Evolutionary conservation across 92 coral and sea anemone species (phyloP).

Genomic region (Blastomussa wellsi): DNA sequence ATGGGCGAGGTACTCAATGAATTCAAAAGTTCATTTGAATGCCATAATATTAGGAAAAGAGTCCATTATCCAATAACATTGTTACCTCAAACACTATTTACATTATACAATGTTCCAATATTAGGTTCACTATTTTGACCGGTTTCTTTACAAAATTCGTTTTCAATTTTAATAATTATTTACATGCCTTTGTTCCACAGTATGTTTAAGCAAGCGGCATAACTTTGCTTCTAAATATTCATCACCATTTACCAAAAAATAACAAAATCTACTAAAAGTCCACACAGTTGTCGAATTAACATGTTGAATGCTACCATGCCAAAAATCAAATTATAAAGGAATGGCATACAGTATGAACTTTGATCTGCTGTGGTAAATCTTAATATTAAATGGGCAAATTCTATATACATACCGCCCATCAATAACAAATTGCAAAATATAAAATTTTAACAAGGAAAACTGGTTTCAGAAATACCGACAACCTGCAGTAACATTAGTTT

Average conservation of each 20-base stretch:
- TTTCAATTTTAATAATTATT: constrained; percentile 1
- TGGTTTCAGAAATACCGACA: background rate
- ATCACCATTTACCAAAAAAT: background rate
- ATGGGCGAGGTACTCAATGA: background rate
- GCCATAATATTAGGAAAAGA: background rate
- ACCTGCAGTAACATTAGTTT: constrained; percentile 5
- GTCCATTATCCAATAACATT: background rate
- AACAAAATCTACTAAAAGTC: background rate
- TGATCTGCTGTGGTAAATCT: background rate
- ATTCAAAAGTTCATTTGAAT: background rate
- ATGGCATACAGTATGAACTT: background rate
- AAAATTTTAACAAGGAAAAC: background rate
- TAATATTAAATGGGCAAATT: background rate
- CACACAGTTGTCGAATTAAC: background rate
- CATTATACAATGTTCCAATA: constrained; percentile 1
- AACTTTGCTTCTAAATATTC: background rate
- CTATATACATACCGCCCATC: background rate
- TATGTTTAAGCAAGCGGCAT: constrained; percentile 21
- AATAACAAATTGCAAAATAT: constrained; percentile 3
- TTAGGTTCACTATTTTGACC: background rate
- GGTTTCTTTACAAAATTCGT: constrained; percentile 15
- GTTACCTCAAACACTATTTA: constrained; percentile 19
- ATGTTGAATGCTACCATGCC: background rate
- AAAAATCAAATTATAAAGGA: background rate
- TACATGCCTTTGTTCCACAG: constrained; percentile 5